Evolutionary conservation across 1,140 invertebrate species (phyloP).

Genomic region (Tetramorium simillimum): DNA sequence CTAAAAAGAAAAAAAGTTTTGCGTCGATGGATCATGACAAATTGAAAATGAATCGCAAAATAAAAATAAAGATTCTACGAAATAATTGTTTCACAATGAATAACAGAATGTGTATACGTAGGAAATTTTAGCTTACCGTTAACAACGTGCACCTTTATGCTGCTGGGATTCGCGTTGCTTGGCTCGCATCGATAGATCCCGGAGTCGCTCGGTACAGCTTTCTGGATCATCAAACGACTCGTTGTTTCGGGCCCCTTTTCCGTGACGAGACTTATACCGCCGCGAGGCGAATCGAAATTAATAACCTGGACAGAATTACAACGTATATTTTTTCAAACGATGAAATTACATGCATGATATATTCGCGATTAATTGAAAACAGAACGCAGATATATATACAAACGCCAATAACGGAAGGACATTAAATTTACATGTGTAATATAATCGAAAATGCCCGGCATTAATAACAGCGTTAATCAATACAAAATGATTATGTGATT

Average conservation of each 20-base stretch:
- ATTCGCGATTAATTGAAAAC: conserved; percentile 27
- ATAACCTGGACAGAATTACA: conserved; percentile 80
- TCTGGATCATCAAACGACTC: conserved; percentile 87
- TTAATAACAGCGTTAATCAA: conserved; percentile 1
- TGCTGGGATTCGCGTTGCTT: conserved; percentile 87
- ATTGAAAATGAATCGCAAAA: background rate
- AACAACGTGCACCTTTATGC: conserved; percentile 88
- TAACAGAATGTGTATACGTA: background rate
- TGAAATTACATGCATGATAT: background rate
- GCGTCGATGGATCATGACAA: background rate
- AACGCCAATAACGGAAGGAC: background rate
- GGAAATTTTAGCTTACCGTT: conserved; percentile 85
- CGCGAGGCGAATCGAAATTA: conserved; percentile 87
- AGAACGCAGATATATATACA: background rate
- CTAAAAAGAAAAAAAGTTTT: conserved; percentile 8
- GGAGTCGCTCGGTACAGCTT: conserved; percentile 85
- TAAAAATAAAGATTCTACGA: background rate
- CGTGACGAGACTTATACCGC: conserved; percentile 87
- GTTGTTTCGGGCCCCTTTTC: conserved; percentile 87
- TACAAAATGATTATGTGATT: background rate
- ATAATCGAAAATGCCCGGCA: background rate
- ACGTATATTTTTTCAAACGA: background rate
- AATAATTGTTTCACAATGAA: conserved; percentile 6
- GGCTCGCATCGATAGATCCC: conserved; percentile 88
- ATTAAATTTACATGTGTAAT: conserved; percentile 27